Evolutionary conservation across 2,888 invertebrate species (phyloP), one percentile per base, ranked within the genome.

Genomic region (Aspidiotus destructor): DNA sequence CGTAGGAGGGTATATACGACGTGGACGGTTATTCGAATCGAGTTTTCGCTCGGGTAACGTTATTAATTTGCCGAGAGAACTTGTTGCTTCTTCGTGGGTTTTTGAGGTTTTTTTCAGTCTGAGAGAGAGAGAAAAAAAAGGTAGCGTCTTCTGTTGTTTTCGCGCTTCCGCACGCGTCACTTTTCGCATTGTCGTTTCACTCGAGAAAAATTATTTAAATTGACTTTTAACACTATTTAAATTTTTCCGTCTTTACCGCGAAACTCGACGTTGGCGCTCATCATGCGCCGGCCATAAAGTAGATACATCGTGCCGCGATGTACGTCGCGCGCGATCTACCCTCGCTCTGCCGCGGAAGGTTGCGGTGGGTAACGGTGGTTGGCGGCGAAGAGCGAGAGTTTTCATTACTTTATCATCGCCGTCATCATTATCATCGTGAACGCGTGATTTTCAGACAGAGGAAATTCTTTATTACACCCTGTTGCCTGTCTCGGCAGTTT

Each of bases 401-500:
- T n/a, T 65, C 58, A 57, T 65, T 65, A 57, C 57, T 65, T 65
- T 58, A 58, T 65, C 65, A 65, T 65, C 65, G 44, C 17, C 55
- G 55, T 54, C 28, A 28, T 28, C 28, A 28, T 28, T 28, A 28
- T 28, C 28, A 28, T 28, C 28, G 5, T 28, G 28, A 28, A 28
- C 28, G 28, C 28, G 28, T 28, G 28, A 28, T 65, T 65, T 65
- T 57, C 65, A 65, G 65, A 65, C 65, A 65, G 65, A 65, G 65
- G 65, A 65, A 65, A 65, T 65, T 65, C 65, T 65, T 65, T 65
- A 65, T 65, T 65, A 65, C 65, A 65, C 65, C 65, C 65, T 65
- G 65, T 65, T 65, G 65, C 65, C 65, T 65, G 65, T 65, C 65
- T 65, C 65, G 65, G 48, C 60, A 58, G 44, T 65, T 65, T 65